These are phyloP conservation scores for Agriopis marginaria DNA, from an alignment of 2,888 invertebrate species.

Conservation along the genomic window DNA sequence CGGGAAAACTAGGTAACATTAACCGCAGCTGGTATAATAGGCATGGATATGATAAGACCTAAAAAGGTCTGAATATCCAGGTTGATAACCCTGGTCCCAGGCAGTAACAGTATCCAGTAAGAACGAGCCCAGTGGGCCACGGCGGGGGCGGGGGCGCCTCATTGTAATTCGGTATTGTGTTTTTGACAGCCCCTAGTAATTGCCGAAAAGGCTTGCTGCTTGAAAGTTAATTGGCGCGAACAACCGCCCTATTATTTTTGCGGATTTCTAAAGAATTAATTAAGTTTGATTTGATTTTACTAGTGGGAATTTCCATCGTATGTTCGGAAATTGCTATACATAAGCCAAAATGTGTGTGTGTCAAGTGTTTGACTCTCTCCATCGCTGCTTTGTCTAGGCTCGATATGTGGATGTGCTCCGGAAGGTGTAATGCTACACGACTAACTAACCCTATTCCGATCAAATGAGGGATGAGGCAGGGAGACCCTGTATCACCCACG, in stretches of 20 bases:
- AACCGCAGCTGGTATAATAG: no score
- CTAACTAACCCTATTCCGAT: no score
- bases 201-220: constrained; percentile 38
- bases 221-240: constrained; percentile 45
- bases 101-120: constrained; percentile 35
- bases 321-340: neutral
- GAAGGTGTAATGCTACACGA: no score
- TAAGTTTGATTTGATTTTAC: constrained; percentile 33
- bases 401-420: no score
- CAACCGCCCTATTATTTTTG: constrained; percentile 35
- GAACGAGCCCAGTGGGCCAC: constrained; percentile 10
- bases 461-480: no score
- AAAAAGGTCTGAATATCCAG: neutral
- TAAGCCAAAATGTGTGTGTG: neutral
- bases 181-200: constrained; percentile 48
- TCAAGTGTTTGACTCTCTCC: neutral
- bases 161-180: constrained; percentile 49
- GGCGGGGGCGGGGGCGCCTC: constrained; percentile 28
- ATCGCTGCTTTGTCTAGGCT: no score
- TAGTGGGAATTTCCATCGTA: constrained; percentile 1
- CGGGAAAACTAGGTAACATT: no score
- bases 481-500: no score
- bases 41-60: no score
- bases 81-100: constrained; percentile 4
- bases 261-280: constrained; percentile 39